These are phyloP conservation scores for Atethmia centrago DNA, from an alignment of 2,888 invertebrate species.

Conservation along the genomic window DNA sequence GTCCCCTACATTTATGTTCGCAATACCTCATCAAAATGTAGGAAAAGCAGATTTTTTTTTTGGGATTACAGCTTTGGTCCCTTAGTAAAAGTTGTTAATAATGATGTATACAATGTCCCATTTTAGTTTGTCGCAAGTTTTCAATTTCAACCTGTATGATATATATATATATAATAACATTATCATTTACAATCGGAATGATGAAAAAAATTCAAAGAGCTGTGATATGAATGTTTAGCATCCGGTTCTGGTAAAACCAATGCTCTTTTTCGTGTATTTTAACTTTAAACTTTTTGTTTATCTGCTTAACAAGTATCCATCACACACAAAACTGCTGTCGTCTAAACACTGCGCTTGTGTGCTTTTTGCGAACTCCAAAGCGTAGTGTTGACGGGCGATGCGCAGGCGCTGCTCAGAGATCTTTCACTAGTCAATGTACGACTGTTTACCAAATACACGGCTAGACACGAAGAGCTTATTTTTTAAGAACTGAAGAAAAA, in stretches of 20 bases:
- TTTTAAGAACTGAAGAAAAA: constrained; percentile 11
- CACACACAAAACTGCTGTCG: constrained; percentile 29
- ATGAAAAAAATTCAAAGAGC: background rate
- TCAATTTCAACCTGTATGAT: no score
- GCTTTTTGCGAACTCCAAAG: constrained; percentile 69
- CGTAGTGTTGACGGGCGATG: constrained; percentile 65
- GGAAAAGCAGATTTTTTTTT: no score
- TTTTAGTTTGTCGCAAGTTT: no score
- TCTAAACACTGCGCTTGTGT: constrained; percentile 22
- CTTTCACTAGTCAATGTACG: constrained; percentile 30
- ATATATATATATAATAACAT: background rate
- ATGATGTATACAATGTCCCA: no score
- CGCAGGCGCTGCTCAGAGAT: constrained; percentile 60
- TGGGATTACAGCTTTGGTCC: no score
- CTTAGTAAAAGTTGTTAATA: no score
- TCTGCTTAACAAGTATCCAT: background rate
- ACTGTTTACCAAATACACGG: constrained; percentile 60
- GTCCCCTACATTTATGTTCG: no score
- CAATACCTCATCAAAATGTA: no score
- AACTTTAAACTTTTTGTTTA: constrained; percentile 13
- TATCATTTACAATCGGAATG: background rate
- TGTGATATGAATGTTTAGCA: constrained; percentile 2
- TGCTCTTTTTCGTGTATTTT: background rate
- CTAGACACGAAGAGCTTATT: constrained; percentile 27
- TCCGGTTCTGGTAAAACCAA: constrained; percentile 26